Percentiles rank a stretch among this genome's conserved stretches.
Conservation (phyloP, 2,888 invertebrate genomes). For the Lagria hirta region DNA sequence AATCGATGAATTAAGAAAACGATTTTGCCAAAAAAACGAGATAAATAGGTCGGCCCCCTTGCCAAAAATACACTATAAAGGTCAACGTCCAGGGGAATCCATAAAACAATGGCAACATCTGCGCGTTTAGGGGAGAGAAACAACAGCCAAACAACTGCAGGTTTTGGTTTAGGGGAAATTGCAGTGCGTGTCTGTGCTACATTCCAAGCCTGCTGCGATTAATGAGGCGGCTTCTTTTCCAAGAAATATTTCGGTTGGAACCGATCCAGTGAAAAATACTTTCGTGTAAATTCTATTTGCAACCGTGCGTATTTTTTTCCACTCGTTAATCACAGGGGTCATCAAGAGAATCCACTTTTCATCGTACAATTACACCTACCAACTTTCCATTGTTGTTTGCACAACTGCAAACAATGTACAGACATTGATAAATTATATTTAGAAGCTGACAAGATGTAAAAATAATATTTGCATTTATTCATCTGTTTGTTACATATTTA, state of each 20-base stretch:
- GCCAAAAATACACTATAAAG: conserved; percentile 12
- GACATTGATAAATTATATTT: no score
- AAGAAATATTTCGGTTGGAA: conserved; percentile 36
- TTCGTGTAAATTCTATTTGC: conserved; percentile 30
- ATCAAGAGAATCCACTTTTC: conserved; percentile 13
- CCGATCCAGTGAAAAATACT: conserved; percentile 35
- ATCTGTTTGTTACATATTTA: no score
- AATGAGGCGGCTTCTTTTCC: conserved; percentile 29
- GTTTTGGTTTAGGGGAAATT: conserved; percentile 13
- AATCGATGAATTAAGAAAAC: conserved; percentile 7
- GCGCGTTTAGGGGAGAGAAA: conserved; percentile 14
- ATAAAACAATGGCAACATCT: conserved; percentile 13
- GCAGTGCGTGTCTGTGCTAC: conserved; percentile 24
- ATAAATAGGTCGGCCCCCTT: conserved; percentile 5
- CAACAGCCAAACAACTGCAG: conserved; percentile 11
- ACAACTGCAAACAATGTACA: no score
- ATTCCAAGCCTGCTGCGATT: conserved; percentile 20
- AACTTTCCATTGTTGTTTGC: conserved; percentile 23
- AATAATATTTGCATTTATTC: no score
- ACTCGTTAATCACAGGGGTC: conserved; percentile 20
- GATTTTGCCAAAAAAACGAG: not conserved
- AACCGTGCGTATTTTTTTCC: conserved; percentile 29
- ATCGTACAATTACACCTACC: conserved; percentile 7
- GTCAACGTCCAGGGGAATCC: conserved; percentile 20
- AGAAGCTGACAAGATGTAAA: no score